phyloP scores from a whole-genome alignment of 2,888 invertebrate genomes.

The Ptychoptera contaminata region DNA sequence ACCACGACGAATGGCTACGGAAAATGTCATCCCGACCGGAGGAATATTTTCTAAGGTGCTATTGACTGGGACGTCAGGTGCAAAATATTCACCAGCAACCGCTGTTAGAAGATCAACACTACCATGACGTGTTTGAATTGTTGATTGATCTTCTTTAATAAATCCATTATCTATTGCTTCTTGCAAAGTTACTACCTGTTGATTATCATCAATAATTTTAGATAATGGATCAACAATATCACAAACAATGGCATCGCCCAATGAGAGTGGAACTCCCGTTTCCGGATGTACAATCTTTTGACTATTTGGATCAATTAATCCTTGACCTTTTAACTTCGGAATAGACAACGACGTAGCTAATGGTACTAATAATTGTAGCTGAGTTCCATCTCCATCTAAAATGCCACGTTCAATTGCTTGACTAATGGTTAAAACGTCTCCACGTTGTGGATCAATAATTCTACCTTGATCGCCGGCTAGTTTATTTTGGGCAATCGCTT shows the following conservation, averaged over 20 bases:
- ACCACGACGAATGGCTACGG: slow-evolving; percentile 59
- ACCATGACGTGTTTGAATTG: slow-evolving; percentile 45
- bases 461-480: slow-evolving; percentile 59
- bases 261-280: slow-evolving; percentile 59
- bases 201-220: slow-evolving; percentile 38
- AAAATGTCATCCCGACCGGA: slow-evolving; percentile 68
- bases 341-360: slow-evolving; percentile 65
- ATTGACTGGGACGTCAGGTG: slow-evolving; percentile 12
- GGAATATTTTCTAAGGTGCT: slow-evolving; percentile 42
- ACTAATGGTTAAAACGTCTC: slow-evolving; percentile 61
- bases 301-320: slow-evolving; percentile 57
- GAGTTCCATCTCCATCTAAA: slow-evolving; percentile 58
- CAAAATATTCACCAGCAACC: slow-evolving; percentile 51
- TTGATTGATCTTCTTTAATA: slow-evolving; percentile 53
- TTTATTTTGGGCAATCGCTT: slow-evolving; percentile 54
- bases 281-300: slow-evolving; percentile 76
- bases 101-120: slow-evolving; percentile 52
- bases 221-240: slow-evolving; percentile 77
- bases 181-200: slow-evolving; percentile 51
- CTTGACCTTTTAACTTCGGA: slow-evolving; percentile 72
- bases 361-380: slow-evolving; percentile 56
- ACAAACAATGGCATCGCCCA: slow-evolving; percentile 72
- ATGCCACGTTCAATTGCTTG: slow-evolving; percentile 75
- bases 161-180: slow-evolving; percentile 58
- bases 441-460: slow-evolving; percentile 69